Conservation (phyloP, 23 tunicate species). For the Halocynthia aurantium region DNA sequence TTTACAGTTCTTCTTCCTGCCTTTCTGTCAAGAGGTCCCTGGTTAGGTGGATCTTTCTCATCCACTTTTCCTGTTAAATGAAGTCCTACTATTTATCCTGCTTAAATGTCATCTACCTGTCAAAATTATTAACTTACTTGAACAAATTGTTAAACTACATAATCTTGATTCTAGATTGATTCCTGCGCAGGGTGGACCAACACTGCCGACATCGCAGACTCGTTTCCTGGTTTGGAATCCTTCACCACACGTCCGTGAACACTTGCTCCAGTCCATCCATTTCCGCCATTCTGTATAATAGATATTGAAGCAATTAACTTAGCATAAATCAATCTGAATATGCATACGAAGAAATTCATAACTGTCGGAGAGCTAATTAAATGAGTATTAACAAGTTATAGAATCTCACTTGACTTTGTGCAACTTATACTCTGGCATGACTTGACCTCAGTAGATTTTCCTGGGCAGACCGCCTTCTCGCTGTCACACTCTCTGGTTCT, state of each 20-base stretch:
- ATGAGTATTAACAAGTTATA: background rate
- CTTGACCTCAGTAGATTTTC: background rate
- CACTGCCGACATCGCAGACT: conserved; percentile 1
- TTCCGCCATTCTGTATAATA: conserved; percentile 4
- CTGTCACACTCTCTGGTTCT: conserved; percentile 1
- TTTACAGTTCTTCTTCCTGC: background rate
- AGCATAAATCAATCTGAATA: background rate
- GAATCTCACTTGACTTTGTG: conserved; percentile 15
- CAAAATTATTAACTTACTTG: conserved; percentile 14
- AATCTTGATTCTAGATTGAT: background rate
- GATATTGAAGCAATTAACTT: background rate
- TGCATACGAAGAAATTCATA: background rate
- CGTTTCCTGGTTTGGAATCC: conserved; percentile 14
- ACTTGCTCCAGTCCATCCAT: conserved; percentile 14
- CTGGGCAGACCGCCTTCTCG: conserved; percentile 3
- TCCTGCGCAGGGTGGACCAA: conserved; percentile 6
- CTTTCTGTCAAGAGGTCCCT: background rate
- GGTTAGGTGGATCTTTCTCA: background rate
- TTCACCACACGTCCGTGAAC: conserved; percentile 19
- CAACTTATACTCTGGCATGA: background rate
- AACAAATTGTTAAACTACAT: background rate
- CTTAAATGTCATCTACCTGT: background rate
- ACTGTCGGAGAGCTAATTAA: background rate
- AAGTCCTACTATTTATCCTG: background rate
- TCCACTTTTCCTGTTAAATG: background rate